Evolutionary conservation across 2,113 vertebrate species (phyloP).

Genomic region (pig (Sus scrofa)): DNA sequence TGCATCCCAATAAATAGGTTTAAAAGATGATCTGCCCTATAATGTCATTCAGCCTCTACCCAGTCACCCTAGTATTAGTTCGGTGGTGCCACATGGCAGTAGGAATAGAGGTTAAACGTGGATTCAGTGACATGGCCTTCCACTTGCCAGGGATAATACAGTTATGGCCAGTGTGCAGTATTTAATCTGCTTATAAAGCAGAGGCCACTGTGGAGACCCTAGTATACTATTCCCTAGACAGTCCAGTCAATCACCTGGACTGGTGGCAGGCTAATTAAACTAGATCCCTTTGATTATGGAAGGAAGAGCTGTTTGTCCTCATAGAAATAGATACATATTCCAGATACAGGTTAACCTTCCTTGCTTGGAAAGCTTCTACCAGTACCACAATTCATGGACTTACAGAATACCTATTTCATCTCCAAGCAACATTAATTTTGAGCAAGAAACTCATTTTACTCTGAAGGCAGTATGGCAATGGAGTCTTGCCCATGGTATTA

Average conservation of each 20-base stretch:
- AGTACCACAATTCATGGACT: background rate
- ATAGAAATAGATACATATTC: background rate
- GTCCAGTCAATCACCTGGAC: background rate
- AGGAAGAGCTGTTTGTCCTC: background rate
- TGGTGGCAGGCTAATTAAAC: slow-evolving; percentile 23
- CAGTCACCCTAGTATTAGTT: background rate
- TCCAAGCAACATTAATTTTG: background rate
- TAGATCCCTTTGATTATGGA: background rate
- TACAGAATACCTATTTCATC: background rate
- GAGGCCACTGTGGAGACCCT: background rate
- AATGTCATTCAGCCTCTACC: background rate
- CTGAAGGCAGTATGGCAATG: background rate
- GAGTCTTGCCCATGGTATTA: background rate
- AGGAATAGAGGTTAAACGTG: background rate
- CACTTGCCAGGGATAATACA: background rate
- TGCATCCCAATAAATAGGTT: background rate
- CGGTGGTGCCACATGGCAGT: background rate
- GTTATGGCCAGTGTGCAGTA: background rate
- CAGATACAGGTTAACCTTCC: background rate
- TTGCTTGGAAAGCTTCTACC: background rate
- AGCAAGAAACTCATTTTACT: background rate
- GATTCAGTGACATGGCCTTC: background rate
- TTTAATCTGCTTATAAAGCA: slow-evolving; percentile 12
- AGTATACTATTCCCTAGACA: background rate
- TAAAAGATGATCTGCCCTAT: background rate